phyloP scores from a whole-genome alignment of 2,113 vertebrate genomes.

The Muntiacus reevesi region DNA sequence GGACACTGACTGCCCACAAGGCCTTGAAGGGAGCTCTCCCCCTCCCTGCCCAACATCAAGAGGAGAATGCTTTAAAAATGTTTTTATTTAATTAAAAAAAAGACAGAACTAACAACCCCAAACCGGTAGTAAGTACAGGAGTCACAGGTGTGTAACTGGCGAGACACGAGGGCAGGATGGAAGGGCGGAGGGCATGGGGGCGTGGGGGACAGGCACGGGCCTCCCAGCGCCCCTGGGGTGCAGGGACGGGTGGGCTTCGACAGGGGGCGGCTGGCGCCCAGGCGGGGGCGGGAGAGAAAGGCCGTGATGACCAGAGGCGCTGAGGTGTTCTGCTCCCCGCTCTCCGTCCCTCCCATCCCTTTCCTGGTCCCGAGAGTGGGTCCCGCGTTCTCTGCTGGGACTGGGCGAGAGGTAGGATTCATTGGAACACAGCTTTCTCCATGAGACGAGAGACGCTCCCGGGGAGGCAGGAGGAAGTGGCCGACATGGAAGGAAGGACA shows the following conservation, averaged over 20 bases:
- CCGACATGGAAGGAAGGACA: background rate
- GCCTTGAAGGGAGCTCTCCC: background rate
- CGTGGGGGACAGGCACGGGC: background rate
- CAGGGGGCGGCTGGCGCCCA: background rate
- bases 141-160: slow-evolving; percentile 77
- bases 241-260: background rate
- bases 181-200: fast-evolving
- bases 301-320: background rate
- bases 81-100: slow-evolving; percentile 83
- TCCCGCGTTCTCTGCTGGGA: slow-evolving; percentile 30
- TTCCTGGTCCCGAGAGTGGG: background rate
- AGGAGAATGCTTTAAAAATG: slow-evolving; percentile 80
- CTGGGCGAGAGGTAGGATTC: slow-evolving; percentile 61
- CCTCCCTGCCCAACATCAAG: slow-evolving; percentile 32
- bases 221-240: background rate
- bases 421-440: slow-evolving; percentile 30
- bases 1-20: background rate
- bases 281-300: background rate
- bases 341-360: background rate
- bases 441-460: background rate
- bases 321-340: background rate
- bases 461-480: background rate
- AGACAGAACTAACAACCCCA: slow-evolving; percentile 62
- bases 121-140: slow-evolving; percentile 77
- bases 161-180: slow-evolving; percentile 52